phyloP scores from a whole-genome alignment of 30 jellyfish, hydroid and myxozoan genomes.

The Sanderia malayensis region DNA sequence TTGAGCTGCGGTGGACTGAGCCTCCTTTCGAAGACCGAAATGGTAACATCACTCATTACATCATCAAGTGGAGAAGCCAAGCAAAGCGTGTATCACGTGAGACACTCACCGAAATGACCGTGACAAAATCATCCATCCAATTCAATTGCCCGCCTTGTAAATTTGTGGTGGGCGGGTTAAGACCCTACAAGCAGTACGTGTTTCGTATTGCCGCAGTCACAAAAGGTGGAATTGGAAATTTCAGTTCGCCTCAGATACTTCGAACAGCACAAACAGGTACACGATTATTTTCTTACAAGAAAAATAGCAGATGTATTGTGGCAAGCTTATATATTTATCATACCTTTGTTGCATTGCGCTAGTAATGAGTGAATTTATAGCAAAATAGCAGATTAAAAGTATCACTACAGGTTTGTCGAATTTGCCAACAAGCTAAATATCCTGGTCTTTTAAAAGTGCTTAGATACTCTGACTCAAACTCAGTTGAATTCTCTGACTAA shows the following conservation, averaged over 20 bases:
- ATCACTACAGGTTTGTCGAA: too few species aligned
- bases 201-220: conserved; percentile 64
- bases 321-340: too few species aligned
- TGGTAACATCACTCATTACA: conserved; percentile 32
- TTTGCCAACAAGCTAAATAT: too few species aligned
- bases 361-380: too few species aligned
- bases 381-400: too few species aligned
- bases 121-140: background rate
- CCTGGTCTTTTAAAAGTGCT: too few species aligned
- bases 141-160: conserved; percentile 19
- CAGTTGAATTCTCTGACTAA: too few species aligned
- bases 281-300: too few species aligned
- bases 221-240: conserved; percentile 34
- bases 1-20: conserved; percentile 25
- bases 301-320: too few species aligned
- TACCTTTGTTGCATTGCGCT: too few species aligned
- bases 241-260: conserved; percentile 11
- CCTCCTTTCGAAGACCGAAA: conserved; percentile 36
- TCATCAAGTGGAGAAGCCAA: conserved; percentile 18
- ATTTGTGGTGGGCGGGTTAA: conserved; percentile 4
- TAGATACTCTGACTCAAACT: too few species aligned
- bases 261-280: conserved; percentile 64
- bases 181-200: conserved; percentile 32
- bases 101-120: background rate
- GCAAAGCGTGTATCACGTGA: conserved; percentile 5